Base-by-base conservation (phyloP, 2,113 vertebrate species). In the Grantiella picta region DNA sequence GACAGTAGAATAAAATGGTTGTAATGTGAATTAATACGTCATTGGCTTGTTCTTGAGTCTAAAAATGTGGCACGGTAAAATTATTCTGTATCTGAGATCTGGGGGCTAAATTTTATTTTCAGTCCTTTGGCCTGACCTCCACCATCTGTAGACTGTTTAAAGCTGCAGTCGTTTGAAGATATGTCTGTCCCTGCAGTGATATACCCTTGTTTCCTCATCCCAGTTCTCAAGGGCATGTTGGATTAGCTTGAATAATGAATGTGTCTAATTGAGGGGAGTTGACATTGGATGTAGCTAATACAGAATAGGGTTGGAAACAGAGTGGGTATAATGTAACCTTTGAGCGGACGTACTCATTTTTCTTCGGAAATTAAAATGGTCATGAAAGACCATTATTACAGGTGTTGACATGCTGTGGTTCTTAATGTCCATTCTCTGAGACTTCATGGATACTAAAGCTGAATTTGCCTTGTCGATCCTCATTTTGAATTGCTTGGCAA, bases 221-320 rank as follows among this genome's bases (percentile, higher is more conserved):
- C 21, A 31, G 59, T 80, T 94, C 54, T 93, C 82, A 93, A 90
- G 88, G 82, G 38, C 50, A 35, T 35, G 31, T 83, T 90, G 85
- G 79, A 93, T 94, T 95, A 94, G 21, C 3, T 72, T 69, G 75
- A 69, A 73, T 93, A 96, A 90, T 29, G 18, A 86, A 61, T 57
- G 40, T 72, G 9, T 57, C 66, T 94, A 72, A 82, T 57, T 86
- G 75, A 90, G 33, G 21, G 38, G 54, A 88, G 71, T 38, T 86
- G 66, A 88, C 33, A 33, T 12, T 69, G 50, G 36, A 80, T 77
- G 44, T 53, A 84, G 56, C 52, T 89, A 63, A 92, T 44, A 54
- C 4, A 73, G 83, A 89, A 81, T 52, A 73, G 12, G 2, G 3
- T 18, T 94, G 83, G 50, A 88, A 95, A 66, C 11, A 47, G 38